Evolutionary conservation across 2,113 vertebrate genomes (phyloP).

Genomic region (Microtus montanus): DNA sequence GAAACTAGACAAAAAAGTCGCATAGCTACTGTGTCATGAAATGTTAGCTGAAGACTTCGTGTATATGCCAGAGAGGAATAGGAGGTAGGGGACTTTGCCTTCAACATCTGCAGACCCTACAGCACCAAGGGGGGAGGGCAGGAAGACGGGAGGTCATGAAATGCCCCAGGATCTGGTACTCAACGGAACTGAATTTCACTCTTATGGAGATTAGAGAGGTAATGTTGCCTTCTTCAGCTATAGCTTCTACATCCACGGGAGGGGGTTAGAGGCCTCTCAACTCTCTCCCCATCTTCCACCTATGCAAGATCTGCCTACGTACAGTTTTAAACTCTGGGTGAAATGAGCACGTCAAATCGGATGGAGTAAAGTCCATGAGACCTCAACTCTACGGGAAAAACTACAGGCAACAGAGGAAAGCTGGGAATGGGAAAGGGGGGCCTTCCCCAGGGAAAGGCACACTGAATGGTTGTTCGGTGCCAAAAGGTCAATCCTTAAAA

Average conservation of each 20-base stretch:
- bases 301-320: rapidly evolving
- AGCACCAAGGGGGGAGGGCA: rapidly evolving
- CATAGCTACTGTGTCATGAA: too few relatives aligned
- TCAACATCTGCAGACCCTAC: neutral
- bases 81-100: neutral
- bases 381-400: neutral
- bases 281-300: rapidly evolving
- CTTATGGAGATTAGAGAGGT: neutral
- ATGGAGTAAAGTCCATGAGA: neutral
- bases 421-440: neutral
- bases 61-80: neutral
- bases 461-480: neutral
- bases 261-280: neutral
- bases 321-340: neutral
- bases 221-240: neutral
- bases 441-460: neutral
- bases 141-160: neutral
- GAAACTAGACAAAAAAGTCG: neutral
- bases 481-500: neutral
- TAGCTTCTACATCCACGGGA: neutral
- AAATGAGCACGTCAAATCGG: neutral
- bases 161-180: neutral
- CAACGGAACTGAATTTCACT: neutral
- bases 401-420: neutral
- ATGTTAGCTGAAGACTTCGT: neutral